Evolutionary conservation across 2,113 vertebrate genomes (phyloP).

Genomic region (Silurus glanis): DNA sequence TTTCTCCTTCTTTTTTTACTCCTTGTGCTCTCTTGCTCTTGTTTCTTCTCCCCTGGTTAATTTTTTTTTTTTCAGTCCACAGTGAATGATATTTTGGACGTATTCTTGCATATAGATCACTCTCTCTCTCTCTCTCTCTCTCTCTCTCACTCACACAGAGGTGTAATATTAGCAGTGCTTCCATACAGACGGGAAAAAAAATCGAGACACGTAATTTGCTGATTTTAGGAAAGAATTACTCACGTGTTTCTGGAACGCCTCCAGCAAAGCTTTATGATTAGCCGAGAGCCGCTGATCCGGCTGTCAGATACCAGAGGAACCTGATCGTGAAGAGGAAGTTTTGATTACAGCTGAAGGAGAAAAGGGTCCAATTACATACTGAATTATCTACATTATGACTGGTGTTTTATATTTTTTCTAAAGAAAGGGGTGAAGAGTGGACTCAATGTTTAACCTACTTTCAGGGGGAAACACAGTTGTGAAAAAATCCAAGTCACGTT

Average conservation of each 20-base stretch:
- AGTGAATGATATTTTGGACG: slow-evolving; percentile 50
- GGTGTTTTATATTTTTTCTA: not conserved
- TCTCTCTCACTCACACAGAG: slow-evolving; percentile 32
- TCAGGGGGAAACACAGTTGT: not conserved
- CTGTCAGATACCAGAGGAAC: slow-evolving; percentile 45
- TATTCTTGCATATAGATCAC: slow-evolving; percentile 40
- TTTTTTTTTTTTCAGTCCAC: slow-evolving; percentile 37
- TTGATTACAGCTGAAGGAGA: slow-evolving; percentile 19
- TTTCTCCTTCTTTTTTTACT: slow-evolving; percentile 41
- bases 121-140: slow-evolving; percentile 27
- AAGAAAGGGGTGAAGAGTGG: slow-evolving; percentile 2
- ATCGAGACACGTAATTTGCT: slow-evolving; percentile 56
- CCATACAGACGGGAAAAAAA: slow-evolving; percentile 34
- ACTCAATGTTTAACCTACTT: not conserved
- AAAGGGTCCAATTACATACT: slow-evolving; percentile 29
- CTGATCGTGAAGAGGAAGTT: slow-evolving; percentile 29
- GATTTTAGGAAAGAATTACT: slow-evolving; percentile 57
- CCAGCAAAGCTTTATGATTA: slow-evolving; percentile 50
- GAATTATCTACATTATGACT: slow-evolving; percentile 38
- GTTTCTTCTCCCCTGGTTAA: slow-evolving; percentile 13
- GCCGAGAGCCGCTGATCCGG: slow-evolving; percentile 42
- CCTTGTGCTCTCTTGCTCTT: slow-evolving; percentile 26
- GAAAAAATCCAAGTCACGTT: not conserved
- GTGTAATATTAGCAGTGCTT: slow-evolving; percentile 54
- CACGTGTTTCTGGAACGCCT: slow-evolving; percentile 47